Evolutionary conservation across 2,797 vertebrate genomes (phyloP).

Genomic region (Crotalus adamanteus): DNA sequence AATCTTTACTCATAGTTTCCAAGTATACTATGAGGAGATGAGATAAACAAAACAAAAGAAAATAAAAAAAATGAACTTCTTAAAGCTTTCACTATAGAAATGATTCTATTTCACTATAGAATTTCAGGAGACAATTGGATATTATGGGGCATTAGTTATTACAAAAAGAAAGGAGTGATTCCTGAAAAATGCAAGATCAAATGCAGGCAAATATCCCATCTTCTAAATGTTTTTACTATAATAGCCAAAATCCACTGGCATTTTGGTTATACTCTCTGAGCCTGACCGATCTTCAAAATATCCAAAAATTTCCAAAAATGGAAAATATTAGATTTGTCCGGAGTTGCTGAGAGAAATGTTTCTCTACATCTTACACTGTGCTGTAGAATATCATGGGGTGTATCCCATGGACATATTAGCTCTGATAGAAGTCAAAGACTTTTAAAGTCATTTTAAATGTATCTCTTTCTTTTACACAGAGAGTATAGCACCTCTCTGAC

Average conservation of each 20-base stretch:
- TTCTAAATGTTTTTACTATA: not conserved
- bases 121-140: not conserved
- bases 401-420: not conserved
- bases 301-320: too few species aligned
- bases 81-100: not conserved
- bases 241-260: not conserved
- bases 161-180: not conserved
- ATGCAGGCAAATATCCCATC: not conserved
- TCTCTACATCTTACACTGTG: not conserved
- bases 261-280: not conserved
- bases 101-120: not conserved
- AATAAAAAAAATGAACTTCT: constrained; percentile 20
- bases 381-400: not conserved
- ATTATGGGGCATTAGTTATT: not conserved
- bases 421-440: not conserved
- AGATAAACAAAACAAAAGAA: not conserved
- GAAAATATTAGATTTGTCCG: not conserved
- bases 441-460: not conserved
- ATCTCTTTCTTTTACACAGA: not conserved
- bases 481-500: not conserved
- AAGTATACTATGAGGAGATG: constrained; percentile 23
- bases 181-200: not conserved
- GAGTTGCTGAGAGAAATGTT: not conserved
- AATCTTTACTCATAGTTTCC: constrained; percentile 44
- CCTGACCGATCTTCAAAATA: not conserved